phyloP scores from a whole-genome alignment of 2,113 vertebrate genomes.

The Neopipo cinnamomea region DNA sequence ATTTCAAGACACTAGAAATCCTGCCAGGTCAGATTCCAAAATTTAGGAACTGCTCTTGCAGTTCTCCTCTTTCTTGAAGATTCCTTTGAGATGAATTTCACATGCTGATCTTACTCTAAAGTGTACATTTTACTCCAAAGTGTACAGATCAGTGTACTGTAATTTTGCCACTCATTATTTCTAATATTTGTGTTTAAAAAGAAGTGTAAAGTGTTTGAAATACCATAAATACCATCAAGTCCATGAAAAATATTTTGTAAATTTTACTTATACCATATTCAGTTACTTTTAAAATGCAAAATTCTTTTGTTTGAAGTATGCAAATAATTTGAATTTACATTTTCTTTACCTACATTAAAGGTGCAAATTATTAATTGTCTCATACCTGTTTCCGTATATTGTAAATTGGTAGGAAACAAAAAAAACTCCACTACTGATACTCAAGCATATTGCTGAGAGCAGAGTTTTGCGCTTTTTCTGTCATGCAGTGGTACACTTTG shows the following conservation, averaged over 20 bases:
- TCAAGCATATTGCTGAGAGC: neutral
- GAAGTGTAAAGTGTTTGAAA: neutral
- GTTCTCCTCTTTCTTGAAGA: neutral
- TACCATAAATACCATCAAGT: neutral
- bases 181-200: neutral
- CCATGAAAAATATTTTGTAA: neutral
- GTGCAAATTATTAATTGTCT: neutral
- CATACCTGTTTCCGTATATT: neutral
- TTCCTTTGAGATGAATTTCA: neutral
- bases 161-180: neutral
- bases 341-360: neutral
- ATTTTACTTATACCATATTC: neutral
- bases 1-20: neutral
- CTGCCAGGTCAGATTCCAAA: neutral
- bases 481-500: neutral
- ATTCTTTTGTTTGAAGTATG: neutral
- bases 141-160: neutral
- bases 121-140: neutral
- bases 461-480: neutral
- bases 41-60: neutral
- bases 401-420: neutral
- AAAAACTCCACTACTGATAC: neutral
- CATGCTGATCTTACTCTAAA: neutral
- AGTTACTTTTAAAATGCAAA: neutral
- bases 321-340: neutral